Base-by-base conservation (phyloP, 2,888 invertebrate species). In the Tillus elongatus region DNA sequence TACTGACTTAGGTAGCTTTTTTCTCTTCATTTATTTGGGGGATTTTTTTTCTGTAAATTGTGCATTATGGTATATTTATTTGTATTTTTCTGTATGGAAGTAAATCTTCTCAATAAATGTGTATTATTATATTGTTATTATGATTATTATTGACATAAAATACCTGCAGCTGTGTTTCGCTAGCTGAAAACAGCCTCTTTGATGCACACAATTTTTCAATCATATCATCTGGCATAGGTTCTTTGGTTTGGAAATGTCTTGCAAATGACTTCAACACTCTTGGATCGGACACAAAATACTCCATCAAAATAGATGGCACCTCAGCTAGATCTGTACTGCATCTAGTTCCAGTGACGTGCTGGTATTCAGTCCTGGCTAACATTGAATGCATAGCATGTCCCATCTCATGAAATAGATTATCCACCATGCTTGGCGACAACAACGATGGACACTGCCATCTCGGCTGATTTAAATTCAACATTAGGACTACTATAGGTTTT, bases 311-410 rank as follows among this genome's bases (percentile, higher is more conserved):
- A n/a, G 95, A 95, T 4, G 98, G 98, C 28, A 98, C 89, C 74
- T 99, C 98, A 1, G 98, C 97, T 60, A 98, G 88, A 70, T 99
- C 98, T 3, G 97, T 96, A 46, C 90, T 79, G 61, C 96, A 97
- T 38, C 98, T 73, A 1, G 98, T 99, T 41, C 97, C 96, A 2
- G 95, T 86, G 30, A 97, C 92, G 68, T 98, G 97, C 66, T 98
- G 98, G 43, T 95, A 90, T 42, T 78, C 75, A 0, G 96, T 95
- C 44, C 95, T 75, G 2, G 91, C 98, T 48, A 98, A 68, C 93
- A 98, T 96, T 11, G 96, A 95, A 68, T 98, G 98, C 76, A 97
- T 82, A 10, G 97, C 98, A 70, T 98, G 98, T 0, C 98, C 98
- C 82, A 93, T 83, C 72, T 98, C 97, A 64, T 98, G 98, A 67